Evolutionary conservation across 2,888 invertebrate genomes (phyloP), one percentile per base, ranked within the genome.

Genomic region (Rugalucina vietnamica): DNA sequence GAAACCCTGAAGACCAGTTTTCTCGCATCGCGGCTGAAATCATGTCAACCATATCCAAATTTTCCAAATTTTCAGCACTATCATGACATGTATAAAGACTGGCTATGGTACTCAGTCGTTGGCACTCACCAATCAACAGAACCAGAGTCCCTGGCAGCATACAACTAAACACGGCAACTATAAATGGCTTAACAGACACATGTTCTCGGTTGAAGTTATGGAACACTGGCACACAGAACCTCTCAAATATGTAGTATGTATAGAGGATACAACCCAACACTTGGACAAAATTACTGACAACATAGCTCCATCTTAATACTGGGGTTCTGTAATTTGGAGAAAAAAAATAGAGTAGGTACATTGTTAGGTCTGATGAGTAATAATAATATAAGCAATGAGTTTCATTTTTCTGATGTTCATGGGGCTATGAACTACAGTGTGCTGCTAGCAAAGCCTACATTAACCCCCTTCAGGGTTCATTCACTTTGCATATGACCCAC

Each of bases 211-310:
- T 93, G 87, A 95, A 95, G 87, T 95, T 94, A 37, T 91, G 95
- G 95, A 97, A 97, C 80, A 96, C 96, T 0, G 97, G 97, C 72
- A 98, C 94, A 84, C 96, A 96, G 94, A 97, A 97, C 57, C 97
- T 96, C 91, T 97, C 97, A 95, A 97, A 96, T 49, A 98, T 96
- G 92, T 98, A 97, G 93, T 97, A 97, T 86, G 97, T 96, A 94
- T 97, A 97, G 92, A 98, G 97, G 75, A 98, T 96, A 69, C 97
- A 96, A n/a, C 97, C 97, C 0, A 97, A 93, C 0, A 98, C 97
- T 95, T 98, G 98, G 29, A 96, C 86, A 36, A 97, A 96, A 92
- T 97, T 96, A 90, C 96, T 96, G 0, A 96, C 91, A 0, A 97
- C 98, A 82, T 97, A 96, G 69, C 96, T 95, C 98, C 98, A 98